Conservation (phyloP, 2,888 invertebrate species). For the Coremacera marginata region DNA sequence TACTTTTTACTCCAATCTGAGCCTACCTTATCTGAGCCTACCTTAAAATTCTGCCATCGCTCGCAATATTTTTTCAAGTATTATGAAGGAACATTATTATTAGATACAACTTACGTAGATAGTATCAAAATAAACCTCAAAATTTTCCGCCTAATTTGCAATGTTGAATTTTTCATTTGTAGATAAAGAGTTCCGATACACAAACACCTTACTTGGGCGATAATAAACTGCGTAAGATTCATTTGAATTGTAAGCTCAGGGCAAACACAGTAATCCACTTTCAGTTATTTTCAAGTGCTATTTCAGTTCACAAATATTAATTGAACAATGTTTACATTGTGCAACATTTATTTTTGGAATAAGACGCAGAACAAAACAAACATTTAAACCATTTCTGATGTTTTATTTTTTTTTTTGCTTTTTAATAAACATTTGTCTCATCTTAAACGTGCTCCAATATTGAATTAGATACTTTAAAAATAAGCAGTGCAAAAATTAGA, state of each 20-base stretch:
- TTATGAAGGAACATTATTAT: background rate
- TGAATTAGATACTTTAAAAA: too few relatives aligned
- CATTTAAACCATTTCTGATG: background rate
- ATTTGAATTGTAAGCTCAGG: background rate
- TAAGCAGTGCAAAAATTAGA: too few relatives aligned
- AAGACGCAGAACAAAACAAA: background rate
- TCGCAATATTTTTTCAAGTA: too few relatives aligned
- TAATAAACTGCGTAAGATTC: background rate
- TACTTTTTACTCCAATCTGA: too few relatives aligned
- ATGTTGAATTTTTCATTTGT: background rate
- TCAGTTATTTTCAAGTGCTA: background rate
- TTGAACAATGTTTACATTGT: background rate
- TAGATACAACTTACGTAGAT: background rate
- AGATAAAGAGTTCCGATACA: background rate
- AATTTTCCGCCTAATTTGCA: background rate
- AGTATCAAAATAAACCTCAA: background rate
- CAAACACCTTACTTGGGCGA: background rate
- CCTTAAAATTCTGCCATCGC: too few relatives aligned
- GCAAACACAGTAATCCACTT: background rate
- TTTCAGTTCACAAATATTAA: slow-evolving; percentile 2
- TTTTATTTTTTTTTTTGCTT: background rate
- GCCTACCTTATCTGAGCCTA: too few relatives aligned
- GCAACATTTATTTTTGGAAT: slow-evolving; percentile 8
- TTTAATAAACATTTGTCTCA: background rate
- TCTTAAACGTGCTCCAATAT: background rate